Conservation (phyloP, 2,113 vertebrate genomes). For the Myotis yumanensis region DNA sequence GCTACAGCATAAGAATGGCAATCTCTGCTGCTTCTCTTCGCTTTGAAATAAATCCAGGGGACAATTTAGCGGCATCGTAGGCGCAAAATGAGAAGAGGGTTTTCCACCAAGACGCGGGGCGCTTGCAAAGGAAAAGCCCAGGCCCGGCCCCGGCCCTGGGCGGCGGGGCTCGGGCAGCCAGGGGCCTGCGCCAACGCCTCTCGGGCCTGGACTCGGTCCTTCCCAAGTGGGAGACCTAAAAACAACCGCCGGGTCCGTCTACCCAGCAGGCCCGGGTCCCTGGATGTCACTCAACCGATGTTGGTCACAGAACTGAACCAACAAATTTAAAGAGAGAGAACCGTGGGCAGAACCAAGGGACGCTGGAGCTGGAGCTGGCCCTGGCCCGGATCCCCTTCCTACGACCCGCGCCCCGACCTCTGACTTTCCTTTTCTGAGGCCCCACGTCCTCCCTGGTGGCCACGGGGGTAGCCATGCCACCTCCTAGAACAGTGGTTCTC, state of each 20-base stretch:
- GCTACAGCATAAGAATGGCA: constrained; percentile 83
- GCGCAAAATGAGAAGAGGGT: constrained; percentile 75
- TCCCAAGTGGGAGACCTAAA: constrained; percentile 9
- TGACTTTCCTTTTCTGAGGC: neutral
- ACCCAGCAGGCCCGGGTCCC: neutral
- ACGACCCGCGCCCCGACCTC: neutral
- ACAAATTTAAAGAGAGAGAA: neutral
- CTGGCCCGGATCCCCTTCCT: neutral
- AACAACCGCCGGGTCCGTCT: neutral
- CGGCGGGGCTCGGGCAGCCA: constrained; percentile 16
- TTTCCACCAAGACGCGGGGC: constrained; percentile 69
- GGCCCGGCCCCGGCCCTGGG: constrained; percentile 59
- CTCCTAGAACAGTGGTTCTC: no score
- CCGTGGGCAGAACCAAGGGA: neutral
- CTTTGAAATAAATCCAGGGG: constrained; percentile 88
- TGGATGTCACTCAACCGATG: neutral
- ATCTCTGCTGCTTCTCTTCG: constrained; percentile 82
- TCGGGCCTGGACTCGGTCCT: neutral
- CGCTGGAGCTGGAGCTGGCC: rapidly evolving
- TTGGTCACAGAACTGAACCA: neutral
- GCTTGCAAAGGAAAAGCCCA: constrained; percentile 68
- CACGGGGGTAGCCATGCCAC: rapidly evolving
- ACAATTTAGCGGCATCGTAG: constrained; percentile 83
- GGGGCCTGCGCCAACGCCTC: constrained; percentile 25
- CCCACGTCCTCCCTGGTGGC: rapidly evolving